Base-by-base conservation (phyloP, 2,113 vertebrate genomes). In the Collichthys lucidus region DNA sequence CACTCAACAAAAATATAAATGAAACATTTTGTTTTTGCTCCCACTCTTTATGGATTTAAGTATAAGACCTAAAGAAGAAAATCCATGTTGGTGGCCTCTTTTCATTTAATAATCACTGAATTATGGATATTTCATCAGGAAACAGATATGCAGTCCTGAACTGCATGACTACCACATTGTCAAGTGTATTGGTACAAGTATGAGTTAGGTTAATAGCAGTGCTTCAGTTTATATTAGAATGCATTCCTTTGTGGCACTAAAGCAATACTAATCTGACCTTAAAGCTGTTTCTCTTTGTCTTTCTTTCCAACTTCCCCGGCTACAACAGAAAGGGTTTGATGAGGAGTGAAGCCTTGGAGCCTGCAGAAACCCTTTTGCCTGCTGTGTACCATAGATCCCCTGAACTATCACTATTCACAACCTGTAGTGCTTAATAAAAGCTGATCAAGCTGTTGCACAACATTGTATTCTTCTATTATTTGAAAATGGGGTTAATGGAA, bases 311-410 rank as follows among this genome's bases (percentile, higher is more conserved):
- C 29, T 64, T 57, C 35, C 44, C n/a, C 1, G 82, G 59, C 86
- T 86, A 77, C 75, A 63, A 80, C 94, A 96, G 94, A 95, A 95
- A 94, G 94, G 91, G 26, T 95, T 94, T 92, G 94, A 95, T 90
- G 95, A 95, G 85, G 94, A 95, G 89, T 96, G 90, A 96, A 90
- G 80, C 84, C 91, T 70, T 83, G 90, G 82, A 93, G 59, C 72
- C 83, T 77, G 62, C 67, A 82, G 79, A 92, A 87, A 90, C 31
- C 40, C 69, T 26, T 60, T 64, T 67, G 52, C 44, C 64, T 89
- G 79, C 80, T 80, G 81, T 88, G 77, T 90, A 35, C n/a, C 2
- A 2, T 91, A 89, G 82, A 81, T 52, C 52, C 68, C 77, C 72
- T 89, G 62, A 76, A 66, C 20, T 74, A 75, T 74, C 52, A 77